Evolutionary conservation across 2,797 vertebrate genomes (phyloP).

Genomic region (Sebastes jordani): DNA sequence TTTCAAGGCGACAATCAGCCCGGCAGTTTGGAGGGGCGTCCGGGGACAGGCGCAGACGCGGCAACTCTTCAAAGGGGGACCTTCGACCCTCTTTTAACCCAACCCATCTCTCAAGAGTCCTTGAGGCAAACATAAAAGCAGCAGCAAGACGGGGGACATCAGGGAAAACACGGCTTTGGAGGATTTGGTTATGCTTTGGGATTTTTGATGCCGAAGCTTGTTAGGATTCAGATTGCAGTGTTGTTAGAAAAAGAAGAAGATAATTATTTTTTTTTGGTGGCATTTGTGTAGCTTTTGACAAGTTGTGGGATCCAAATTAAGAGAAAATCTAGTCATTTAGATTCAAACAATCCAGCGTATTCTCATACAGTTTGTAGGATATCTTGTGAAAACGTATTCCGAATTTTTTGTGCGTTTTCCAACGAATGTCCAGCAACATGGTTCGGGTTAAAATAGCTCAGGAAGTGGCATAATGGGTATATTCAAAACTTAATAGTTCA

Average conservation of each 20-base stretch:
- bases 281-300: background rate
- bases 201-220: background rate
- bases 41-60: constrained; percentile 30
- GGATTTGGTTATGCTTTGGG: constrained; percentile 3
- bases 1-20: constrained; percentile 6
- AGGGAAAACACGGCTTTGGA: background rate
- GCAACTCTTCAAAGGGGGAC: constrained; percentile 34
- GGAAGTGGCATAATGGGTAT: background rate
- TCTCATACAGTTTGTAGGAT: no score
- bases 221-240: constrained; percentile 1
- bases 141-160: background rate
- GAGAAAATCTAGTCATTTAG: background rate
- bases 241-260: background rate
- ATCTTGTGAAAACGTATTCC: no score
- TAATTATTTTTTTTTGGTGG: background rate
- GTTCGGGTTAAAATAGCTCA: no score
- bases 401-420: no score
- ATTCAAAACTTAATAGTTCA: background rate
- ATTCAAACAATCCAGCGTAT: background rate
- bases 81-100: constrained; percentile 35
- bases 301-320: background rate
- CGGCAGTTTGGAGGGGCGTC: background rate
- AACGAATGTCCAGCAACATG: no score
- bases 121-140: constrained; percentile 24
- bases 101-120: constrained; percentile 22